phyloP scores from a whole-genome alignment of 2,113 vertebrate genomes.

The Prolemur simus region DNA sequence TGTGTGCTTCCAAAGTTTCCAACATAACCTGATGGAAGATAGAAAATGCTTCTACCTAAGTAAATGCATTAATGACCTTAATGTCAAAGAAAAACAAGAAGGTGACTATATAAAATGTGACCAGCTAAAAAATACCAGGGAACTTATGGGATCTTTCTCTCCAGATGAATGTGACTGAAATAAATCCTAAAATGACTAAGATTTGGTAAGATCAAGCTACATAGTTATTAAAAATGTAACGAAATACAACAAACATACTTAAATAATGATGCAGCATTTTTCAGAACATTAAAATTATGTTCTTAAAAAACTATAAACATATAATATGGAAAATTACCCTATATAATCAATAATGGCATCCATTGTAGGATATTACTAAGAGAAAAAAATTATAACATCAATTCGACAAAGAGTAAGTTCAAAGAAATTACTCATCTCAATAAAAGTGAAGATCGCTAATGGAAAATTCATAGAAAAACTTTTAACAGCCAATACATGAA shows the following conservation, averaged over 20 bases:
- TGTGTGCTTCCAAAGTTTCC: background rate
- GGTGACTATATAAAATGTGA: background rate
- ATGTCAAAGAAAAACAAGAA: constrained; percentile 8
- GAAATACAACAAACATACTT: background rate
- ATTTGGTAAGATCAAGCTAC: background rate
- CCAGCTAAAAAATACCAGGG: background rate
- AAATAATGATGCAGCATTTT: background rate
- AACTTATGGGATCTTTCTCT: background rate
- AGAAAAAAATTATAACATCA: background rate
- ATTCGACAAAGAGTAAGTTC: background rate
- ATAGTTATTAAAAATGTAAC: background rate
- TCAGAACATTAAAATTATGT: background rate
- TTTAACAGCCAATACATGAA: background rate
- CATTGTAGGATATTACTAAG: background rate
- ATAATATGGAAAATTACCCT: background rate
- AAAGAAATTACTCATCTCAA: background rate
- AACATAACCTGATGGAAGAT: background rate
- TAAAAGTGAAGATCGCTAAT: background rate
- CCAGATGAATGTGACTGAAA: background rate
- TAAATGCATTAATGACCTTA: background rate
- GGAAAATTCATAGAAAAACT: background rate
- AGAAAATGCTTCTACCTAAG: background rate
- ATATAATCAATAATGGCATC: background rate
- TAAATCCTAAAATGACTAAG: constrained; percentile 8
- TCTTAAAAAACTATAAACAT: background rate